A percentile compares a stretch with the other conserved stretches of the same genome.
These are phyloP conservation scores for Oithona nana DNA, from an alignment of 2,888 invertebrate species.

Conservation along the genomic window DNA sequence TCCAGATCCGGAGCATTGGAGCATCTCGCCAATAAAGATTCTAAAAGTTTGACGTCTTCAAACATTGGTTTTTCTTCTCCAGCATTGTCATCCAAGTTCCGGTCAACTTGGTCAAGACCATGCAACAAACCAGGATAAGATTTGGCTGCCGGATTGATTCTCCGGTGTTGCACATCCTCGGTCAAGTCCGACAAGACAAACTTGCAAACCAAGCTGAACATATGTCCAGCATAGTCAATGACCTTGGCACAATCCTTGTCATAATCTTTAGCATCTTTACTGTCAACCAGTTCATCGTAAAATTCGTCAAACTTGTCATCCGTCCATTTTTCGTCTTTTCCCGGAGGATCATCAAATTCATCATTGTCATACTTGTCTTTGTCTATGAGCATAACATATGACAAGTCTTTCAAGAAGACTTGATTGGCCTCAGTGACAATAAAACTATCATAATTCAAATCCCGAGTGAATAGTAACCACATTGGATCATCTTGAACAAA, in stretches of 20 bases:
- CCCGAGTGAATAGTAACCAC: not conserved
- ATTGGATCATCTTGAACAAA: not conserved
- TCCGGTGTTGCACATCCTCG: not conserved
- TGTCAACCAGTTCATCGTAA: not conserved
- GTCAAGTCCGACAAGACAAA: not conserved
- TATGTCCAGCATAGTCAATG: not conserved
- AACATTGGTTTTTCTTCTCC: not conserved
- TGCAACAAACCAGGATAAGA: not conserved
- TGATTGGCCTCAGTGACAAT: not conserved
- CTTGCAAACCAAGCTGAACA: not conserved
- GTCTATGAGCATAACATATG: not conserved
- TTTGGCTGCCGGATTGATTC: not conserved
- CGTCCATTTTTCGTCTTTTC: not conserved
- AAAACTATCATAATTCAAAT: not conserved
- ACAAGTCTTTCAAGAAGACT: not conserved
- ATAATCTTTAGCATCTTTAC: not conserved
- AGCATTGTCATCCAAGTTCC: too few relatives aligned
- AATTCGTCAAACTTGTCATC: not conserved
- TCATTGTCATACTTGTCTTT: not conserved
- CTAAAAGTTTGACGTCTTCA: not conserved
- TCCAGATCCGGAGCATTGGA: not conserved
- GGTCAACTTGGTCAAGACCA: not conserved
- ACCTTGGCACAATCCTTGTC: not conserved
- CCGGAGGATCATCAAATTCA: not conserved
- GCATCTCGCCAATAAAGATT: not conserved